Base-by-base conservation (phyloP, 2,888 invertebrate genomes). In the Dryomyza anilis region DNA sequence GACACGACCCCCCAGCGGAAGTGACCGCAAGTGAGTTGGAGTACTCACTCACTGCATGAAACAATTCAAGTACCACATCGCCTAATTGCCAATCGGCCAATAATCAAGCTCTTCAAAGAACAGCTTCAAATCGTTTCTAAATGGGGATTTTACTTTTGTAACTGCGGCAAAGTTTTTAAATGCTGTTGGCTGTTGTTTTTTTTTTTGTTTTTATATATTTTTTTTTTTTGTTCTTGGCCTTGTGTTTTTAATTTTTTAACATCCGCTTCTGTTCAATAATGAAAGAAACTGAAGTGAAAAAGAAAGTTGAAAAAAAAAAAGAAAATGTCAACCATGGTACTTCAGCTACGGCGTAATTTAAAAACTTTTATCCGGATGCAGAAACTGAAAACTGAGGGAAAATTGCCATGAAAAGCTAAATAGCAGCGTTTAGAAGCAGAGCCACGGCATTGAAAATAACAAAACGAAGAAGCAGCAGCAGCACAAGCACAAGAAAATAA, bases 371-470 rank as follows among this genome's bases (percentile, higher is more conserved):
- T 25, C 25, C 50, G 48, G 48, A 48, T n/a, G 50, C 5, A 25
- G 50, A 50, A 25, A 23, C 14, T 21, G 25, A 25, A 50, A 25
- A 25, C 23, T n/a, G 25, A 50, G 50, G 12, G 23, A 50, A n/a
- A 50, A 50, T 50, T 50, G 50, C 50, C 50, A 50, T 50, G 25
- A 50, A 48, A 50, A 50, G 50, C 50, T 50, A 50, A 50, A 50
- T 25, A 50, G 25, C 50, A 23, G 25, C 50, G 50, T 12, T 50
- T 50, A 50, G 27, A 50, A 50, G 50, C 50, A 25, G 14, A 6
- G n/a, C 23, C 50, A 50, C n/a, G 50, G 25, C 23, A 23, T 14
- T n/a, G 39, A 39, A n/a, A n/a, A n/a, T 2, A 7, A 39, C 39
- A 39, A 12, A 39, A n/a, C 39, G 14, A 39, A n/a, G 39, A 39